These are phyloP conservation scores for Gallinago undulata DNA, from an alignment of 2,113 vertebrate genomes.

Conservation along the genomic window DNA sequence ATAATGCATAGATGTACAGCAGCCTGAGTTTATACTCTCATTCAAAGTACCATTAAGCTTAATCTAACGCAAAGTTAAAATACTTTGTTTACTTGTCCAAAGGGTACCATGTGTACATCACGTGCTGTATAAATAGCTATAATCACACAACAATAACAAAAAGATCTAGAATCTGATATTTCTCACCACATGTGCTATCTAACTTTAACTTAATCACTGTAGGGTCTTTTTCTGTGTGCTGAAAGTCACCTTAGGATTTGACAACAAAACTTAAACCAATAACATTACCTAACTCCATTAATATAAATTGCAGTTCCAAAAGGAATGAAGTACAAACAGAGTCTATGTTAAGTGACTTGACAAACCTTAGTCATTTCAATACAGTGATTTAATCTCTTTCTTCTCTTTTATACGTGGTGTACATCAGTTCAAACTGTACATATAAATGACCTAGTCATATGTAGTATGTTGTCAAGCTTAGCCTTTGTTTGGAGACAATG, in stretches of 20 bases:
- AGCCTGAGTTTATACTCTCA: neutral
- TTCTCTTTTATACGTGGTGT: neutral
- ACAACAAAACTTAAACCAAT: neutral
- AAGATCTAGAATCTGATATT: neutral
- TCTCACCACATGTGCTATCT: neutral
- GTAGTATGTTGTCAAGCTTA: neutral
- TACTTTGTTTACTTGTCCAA: neutral
- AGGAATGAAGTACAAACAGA: neutral
- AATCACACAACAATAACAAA: neutral
- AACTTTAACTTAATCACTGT: neutral
- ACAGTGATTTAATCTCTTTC: neutral
- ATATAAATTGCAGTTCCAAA: neutral
- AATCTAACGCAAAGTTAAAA: neutral
- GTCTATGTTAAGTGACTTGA: neutral
- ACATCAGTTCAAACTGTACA: neutral
- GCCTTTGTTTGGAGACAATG: neutral
- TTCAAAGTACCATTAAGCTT: neutral
- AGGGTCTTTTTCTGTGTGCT: neutral
- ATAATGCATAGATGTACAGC: neutral
- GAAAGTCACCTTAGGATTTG: neutral
- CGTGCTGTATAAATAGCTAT: neutral
- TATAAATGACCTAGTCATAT: neutral
- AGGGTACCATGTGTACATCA: neutral
- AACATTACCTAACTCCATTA: neutral
- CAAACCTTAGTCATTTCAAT: neutral